A percentile compares a stretch with the other conserved stretches of the same genome.
phyloP scores from a whole-genome alignment of 1,140 invertebrate genomes.

The Megathymus violae region DNA sequence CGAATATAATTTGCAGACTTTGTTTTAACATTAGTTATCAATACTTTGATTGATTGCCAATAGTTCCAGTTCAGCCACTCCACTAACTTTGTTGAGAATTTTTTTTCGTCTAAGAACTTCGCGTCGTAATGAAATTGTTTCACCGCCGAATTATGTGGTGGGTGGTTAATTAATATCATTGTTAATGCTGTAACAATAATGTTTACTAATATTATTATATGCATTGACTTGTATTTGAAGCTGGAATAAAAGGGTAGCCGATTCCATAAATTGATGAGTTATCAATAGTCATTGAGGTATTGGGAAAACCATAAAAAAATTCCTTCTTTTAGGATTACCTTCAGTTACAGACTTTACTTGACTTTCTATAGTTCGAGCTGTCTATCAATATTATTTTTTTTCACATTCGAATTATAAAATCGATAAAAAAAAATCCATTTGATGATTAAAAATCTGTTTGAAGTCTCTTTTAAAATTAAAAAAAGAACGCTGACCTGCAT shows the following conservation, averaged over 20 bases:
- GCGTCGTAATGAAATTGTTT: no score
- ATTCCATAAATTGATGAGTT: neutral
- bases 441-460: constrained; percentile 6
- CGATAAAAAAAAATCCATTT: constrained; percentile 4
- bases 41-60: no score
- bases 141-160: no score
- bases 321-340: neutral
- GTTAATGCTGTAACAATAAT: no score
- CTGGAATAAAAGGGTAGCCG: neutral
- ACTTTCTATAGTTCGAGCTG: neutral
- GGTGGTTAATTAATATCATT: no score
- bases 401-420: constrained; percentile 2
- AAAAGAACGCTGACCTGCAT: constrained; percentile 5
- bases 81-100: no score
- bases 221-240: neutral
- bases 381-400: neutral
- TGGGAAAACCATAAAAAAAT: neutral
- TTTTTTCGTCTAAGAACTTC: no score
- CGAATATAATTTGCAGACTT: no score
- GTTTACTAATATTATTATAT: no score
- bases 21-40: no score
- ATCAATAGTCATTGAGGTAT: neutral
- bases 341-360: neutral
- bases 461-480: constrained; percentile 6
- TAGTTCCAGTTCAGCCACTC: no score